phyloP scores from a whole-genome alignment of 2,113 vertebrate genomes.

The Melanotaenia duboulayi region DNA sequence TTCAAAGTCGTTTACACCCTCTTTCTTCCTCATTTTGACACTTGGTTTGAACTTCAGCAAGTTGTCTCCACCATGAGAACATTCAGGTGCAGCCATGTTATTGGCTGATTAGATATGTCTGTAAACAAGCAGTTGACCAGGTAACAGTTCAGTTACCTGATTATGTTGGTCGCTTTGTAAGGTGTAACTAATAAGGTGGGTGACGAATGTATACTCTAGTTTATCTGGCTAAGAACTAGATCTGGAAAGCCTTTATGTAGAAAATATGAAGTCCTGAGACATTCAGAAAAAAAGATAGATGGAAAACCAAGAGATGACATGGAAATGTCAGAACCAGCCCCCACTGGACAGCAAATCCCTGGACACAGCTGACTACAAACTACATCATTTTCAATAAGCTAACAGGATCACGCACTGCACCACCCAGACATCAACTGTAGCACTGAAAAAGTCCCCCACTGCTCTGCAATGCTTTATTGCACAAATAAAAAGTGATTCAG shows the following conservation, averaged over 20 bases:
- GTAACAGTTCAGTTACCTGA: too few species aligned
- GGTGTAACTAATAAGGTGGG: too few species aligned
- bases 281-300: slow-evolving; percentile 58
- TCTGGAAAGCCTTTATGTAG: slow-evolving; percentile 5
- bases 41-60: too few species aligned
- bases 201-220: not conserved
- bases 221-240: slow-evolving; percentile 1
- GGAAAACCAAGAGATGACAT: slow-evolving; percentile 38
- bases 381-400: slow-evolving; percentile 73
- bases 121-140: too few species aligned
- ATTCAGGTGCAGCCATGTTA: too few species aligned
- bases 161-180: too few species aligned
- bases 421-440: slow-evolving; percentile 58
- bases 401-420: slow-evolving; percentile 50
- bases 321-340: slow-evolving; percentile 67
- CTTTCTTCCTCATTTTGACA: too few species aligned
- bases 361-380: slow-evolving; percentile 56
- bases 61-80: too few species aligned
- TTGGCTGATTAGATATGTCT: too few species aligned
- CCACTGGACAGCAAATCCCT: slow-evolving; percentile 76
- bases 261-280: slow-evolving; percentile 42
- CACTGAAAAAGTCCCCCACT: slow-evolving; percentile 66
- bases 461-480: slow-evolving; percentile 75
- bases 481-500: slow-evolving; percentile 74
- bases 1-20: too few species aligned